phyloP scores from a whole-genome alignment of 2,888 invertebrate species.

The Drosophila birchii region DNA sequence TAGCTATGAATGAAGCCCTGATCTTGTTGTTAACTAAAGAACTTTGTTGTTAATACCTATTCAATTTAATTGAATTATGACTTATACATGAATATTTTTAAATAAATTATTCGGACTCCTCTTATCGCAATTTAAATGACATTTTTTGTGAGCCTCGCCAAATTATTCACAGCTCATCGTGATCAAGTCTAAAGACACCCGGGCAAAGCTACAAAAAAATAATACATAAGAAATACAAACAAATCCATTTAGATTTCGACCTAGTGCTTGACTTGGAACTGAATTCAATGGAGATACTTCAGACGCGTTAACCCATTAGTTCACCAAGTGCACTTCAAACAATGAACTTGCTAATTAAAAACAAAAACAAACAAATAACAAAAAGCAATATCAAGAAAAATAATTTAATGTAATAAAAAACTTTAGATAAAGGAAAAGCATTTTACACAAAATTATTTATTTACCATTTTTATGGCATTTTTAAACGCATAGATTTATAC shows the following conservation, averaged over 20 bases:
- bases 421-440: neutral
- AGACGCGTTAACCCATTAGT: neutral
- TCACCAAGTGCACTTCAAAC: slow-evolving; percentile 5
- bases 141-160: too few relatives aligned
- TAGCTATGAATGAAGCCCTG: neutral
- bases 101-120: neutral
- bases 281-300: neutral
- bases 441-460: neutral
- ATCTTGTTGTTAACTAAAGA: neutral
- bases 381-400: neutral
- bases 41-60: neutral
- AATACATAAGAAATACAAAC: slow-evolving; percentile 1
- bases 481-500: too few relatives aligned
- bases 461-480: too few relatives aligned
- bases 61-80: neutral
- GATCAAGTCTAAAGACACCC: neutral
- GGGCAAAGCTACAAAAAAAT: neutral
- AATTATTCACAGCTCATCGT: slow-evolving; percentile 24
- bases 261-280: neutral
- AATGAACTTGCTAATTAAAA: slow-evolving; percentile 4
- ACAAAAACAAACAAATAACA: neutral
- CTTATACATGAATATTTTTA: too few relatives aligned
- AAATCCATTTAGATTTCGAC: slow-evolving; percentile 2
- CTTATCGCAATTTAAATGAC: slow-evolving; percentile 5
- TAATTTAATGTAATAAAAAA: neutral